Evolutionary conservation across 2,113 vertebrate genomes (phyloP).

Genomic region (Grammomys dolichurus): DNA sequence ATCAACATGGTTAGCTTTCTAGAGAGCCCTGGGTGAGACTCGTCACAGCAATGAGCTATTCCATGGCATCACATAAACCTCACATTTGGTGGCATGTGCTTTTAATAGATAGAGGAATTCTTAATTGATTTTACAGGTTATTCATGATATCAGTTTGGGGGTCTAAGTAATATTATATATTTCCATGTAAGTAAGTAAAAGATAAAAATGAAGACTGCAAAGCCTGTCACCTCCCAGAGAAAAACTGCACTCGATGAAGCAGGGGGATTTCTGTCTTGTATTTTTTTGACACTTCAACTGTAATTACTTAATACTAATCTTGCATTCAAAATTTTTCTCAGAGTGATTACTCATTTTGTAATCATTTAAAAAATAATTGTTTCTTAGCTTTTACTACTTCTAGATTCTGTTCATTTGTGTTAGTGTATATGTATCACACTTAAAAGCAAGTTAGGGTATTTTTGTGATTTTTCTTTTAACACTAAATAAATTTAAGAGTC

Average conservation of each 20-base stretch:
- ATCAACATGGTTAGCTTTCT: not conserved
- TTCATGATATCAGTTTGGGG: not conserved
- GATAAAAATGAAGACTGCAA: not conserved
- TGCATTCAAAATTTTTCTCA: conserved; percentile 35
- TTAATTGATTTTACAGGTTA: conserved; percentile 42
- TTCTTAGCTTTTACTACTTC: not conserved
- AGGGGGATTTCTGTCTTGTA: not conserved
- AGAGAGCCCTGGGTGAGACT: not conserved
- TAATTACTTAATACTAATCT: not conserved
- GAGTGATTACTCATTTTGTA: not conserved
- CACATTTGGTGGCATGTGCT: not conserved
- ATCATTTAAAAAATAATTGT: conserved; percentile 44
- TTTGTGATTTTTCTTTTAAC: not conserved
- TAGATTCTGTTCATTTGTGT: not conserved
- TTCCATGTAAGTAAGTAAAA: not conserved
- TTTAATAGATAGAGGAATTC: not conserved
- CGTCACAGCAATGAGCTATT: not conserved
- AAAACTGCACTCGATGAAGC: not conserved
- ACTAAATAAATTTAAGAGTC: not conserved
- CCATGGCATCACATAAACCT: not conserved
- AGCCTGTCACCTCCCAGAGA: not conserved
- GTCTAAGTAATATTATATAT: not conserved
- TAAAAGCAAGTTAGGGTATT: not conserved
- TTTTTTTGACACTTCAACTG: conserved; percentile 12
- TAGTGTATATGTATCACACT: not conserved